Evolutionary conservation across 2,113 vertebrate species (phyloP).

Genomic region (Chaetodon auriga): DNA sequence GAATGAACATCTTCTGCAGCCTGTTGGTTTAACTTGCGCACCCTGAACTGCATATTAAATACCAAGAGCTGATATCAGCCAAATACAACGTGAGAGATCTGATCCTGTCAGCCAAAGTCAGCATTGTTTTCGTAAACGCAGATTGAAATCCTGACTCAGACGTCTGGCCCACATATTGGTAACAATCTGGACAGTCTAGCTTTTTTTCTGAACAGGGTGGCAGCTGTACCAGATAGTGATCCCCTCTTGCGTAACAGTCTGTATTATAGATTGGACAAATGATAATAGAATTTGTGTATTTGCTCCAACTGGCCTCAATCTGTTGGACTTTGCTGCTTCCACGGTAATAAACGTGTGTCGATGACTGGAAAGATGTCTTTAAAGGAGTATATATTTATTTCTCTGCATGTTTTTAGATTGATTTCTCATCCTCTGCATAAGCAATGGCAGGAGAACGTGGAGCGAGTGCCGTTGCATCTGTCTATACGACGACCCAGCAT

Average conservation of each 20-base stretch:
- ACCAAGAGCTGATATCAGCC: constrained; percentile 10
- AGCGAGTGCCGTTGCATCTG: not conserved
- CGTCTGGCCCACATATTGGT: constrained; percentile 39
- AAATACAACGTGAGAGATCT: constrained; percentile 9
- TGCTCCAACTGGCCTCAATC: constrained; percentile 17
- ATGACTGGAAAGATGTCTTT: too few relatives aligned
- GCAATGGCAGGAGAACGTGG: not conserved
- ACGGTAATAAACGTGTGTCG: not conserved
- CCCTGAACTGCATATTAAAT: not conserved
- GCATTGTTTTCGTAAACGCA: constrained; percentile 23
- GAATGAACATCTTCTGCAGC: not conserved
- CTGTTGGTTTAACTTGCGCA: not conserved
- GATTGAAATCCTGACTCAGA: constrained; percentile 25
- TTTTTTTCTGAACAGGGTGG: constrained; percentile 11
- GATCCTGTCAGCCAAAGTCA: constrained; percentile 18
- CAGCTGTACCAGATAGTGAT: constrained; percentile 5
- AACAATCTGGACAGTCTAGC: constrained; percentile 35
- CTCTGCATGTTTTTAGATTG: not conserved
- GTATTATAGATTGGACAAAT: constrained; percentile 29
- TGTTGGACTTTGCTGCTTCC: not conserved
- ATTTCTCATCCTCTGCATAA: not conserved
- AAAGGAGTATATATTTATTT: not conserved
- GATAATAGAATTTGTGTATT: constrained; percentile 15
- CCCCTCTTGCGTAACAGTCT: constrained; percentile 32
- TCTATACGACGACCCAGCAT: not conserved